Evolutionary conservation across 2,113 vertebrate genomes (phyloP).

Genomic region (Ceyx margarethae): DNA sequence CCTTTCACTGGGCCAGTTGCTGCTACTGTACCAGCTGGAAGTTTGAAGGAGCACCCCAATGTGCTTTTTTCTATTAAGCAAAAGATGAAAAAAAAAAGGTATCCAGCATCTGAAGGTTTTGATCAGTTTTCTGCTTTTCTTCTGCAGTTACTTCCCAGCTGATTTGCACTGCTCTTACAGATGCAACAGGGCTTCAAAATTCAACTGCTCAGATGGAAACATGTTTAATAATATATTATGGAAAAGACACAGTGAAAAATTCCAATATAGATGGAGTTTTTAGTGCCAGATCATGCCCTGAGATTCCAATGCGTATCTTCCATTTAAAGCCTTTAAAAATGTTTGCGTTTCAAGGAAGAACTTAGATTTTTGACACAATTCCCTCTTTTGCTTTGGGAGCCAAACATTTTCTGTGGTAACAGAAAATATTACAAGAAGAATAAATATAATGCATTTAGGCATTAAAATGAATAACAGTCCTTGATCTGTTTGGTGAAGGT

Average conservation of each 20-base stretch:
- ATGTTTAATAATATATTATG: slow-evolving; percentile 45
- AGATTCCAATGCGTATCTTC: slow-evolving; percentile 38
- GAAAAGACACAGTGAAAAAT: slow-evolving; percentile 54
- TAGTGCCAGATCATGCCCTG: slow-evolving; percentile 23
- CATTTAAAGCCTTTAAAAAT: slow-evolving; percentile 39
- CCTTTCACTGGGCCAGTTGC: neutral
- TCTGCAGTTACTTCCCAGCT: neutral
- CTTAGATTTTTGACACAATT: slow-evolving; percentile 49
- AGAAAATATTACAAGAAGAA: slow-evolving; percentile 44
- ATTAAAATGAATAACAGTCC: slow-evolving; percentile 63
- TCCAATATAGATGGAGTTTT: slow-evolving; percentile 31
- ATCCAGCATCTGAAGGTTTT: neutral
- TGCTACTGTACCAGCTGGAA: neutral
- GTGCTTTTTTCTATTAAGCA: neutral
- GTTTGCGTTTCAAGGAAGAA: slow-evolving; percentile 40
- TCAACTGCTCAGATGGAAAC: slow-evolving; percentile 21
- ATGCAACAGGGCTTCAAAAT: slow-evolving; percentile 38
- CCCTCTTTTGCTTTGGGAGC: slow-evolving; percentile 38
- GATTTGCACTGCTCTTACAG: slow-evolving; percentile 28
- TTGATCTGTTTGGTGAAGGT: slow-evolving; percentile 51
- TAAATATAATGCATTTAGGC: slow-evolving; percentile 58
- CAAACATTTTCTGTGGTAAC: slow-evolving; percentile 57
- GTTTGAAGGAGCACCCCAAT: neutral
- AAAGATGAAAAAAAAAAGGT: neutral
- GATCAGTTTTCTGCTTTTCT: neutral